Evolutionary conservation across 1,140 invertebrate species (phyloP), one percentile per base, ranked within the genome.

Genomic region (Hestina assimilis): DNA sequence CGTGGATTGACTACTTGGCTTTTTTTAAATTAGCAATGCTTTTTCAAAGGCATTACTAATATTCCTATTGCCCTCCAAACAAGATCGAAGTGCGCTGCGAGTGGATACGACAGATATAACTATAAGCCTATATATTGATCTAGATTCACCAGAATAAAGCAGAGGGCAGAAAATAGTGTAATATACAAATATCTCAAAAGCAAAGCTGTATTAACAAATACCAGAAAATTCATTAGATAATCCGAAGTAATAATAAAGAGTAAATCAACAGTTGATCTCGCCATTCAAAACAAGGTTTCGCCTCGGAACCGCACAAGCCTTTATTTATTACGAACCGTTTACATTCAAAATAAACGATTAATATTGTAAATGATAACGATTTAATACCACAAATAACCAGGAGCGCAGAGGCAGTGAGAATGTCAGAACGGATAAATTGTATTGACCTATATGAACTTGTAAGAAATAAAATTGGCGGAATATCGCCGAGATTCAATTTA

Each of bases 321-420:
- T 28, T 11, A 55, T 55, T 46, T 72, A 75, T 72, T 62, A 57
- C 59, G 6, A 26, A 68, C 68, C 62, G 61, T 74, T 72, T 64
- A 66, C 51, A 35, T 58, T 72, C 68, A 73, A 69, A 75, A 72
- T 77, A 72, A 74, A 66, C 76, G 62, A 82, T 82, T 79, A 78
- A 74, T 79, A 73, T 70, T 77, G 63, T 60, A 71, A 75, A 72
- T 70, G 62, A 70, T 75, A 73, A 71, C 74, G 50, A 77, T 77
- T 77, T 75, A 69, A 75, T 69, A 73, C 59, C 35, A 28, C 33
- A 17, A 62, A 51, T 63, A n/a, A 65, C 61, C 51, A 52, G 63
- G 65, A 59, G 58, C 59, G 58, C 66, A 19, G 33, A 38, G 33
- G 45, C 11, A 33, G 62, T 45, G 51, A 50, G 46, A 61, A 69